A percentile compares a stretch with the other conserved stretches of the same genome.
Conservation (phyloP, 37 sponge, comb jelly and placozoan genomes). For the Oscarella lobularis region DNA sequence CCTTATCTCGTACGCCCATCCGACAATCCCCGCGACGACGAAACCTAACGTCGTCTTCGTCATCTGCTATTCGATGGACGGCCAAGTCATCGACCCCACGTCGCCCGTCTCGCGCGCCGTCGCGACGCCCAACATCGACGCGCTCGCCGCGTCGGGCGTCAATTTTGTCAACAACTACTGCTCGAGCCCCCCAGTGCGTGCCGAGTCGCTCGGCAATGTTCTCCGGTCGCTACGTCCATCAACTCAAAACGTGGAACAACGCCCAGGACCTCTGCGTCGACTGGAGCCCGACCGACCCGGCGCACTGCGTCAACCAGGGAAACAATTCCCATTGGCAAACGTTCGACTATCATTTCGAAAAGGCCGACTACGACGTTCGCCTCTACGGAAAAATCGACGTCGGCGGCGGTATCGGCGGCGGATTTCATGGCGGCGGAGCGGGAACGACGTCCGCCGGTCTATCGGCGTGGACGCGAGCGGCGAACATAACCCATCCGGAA, state of each 20-base stretch:
- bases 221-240: not conserved
- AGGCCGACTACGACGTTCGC: too few relatives aligned
- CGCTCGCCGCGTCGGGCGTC: not conserved
- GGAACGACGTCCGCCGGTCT: not conserved
- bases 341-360: too few relatives aligned
- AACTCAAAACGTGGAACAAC: not conserved
- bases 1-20: too few relatives aligned
- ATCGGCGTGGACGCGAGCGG: not conserved
- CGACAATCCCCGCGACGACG: too few relatives aligned
- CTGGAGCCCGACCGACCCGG: too few relatives aligned
- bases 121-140: not conserved
- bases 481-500: not conserved
- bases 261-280: too few relatives aligned
- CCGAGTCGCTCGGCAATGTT: conserved; percentile 4
- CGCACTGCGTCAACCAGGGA: too few relatives aligned
- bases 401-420: not conserved
- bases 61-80: not conserved
- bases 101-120: not conserved
- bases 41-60: not conserved
- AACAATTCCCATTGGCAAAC: too few relatives aligned
- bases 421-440: not conserved
- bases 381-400: not conserved
- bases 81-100: not conserved
- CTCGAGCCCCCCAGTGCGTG: conserved; percentile 3
- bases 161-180: conserved; percentile 3